Conservation (phyloP, 2,113 vertebrate genomes). For the Rhinopomastus cyanomelas region DNA sequence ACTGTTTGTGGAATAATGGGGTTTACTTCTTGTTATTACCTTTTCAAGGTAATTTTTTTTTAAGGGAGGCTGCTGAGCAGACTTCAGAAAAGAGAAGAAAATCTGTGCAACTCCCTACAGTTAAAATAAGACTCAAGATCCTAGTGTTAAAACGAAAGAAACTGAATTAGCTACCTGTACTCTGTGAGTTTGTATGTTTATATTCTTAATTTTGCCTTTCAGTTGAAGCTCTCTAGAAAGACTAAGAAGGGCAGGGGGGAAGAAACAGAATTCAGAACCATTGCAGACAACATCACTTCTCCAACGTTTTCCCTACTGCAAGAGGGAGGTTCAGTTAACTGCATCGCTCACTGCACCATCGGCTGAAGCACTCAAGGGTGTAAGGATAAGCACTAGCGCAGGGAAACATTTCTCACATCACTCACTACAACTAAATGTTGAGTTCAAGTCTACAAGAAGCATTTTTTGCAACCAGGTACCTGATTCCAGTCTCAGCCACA, state of each 20-base stretch:
- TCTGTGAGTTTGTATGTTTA: not conserved
- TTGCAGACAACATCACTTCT: not conserved
- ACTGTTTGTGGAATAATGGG: not conserved
- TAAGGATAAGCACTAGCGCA: not conserved
- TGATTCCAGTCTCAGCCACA: conserved; percentile 5
- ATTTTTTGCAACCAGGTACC: not conserved
- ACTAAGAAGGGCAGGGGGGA: not conserved
- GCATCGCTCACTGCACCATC: not conserved
- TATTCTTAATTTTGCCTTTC: not conserved
- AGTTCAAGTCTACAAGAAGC: not conserved
- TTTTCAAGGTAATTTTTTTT: not conserved
- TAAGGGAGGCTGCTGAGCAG: not conserved
- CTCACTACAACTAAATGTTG: not conserved
- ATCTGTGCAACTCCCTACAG: not conserved
- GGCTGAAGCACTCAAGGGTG: not conserved
- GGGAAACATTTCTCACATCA: not conserved
- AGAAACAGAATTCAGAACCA: not conserved
- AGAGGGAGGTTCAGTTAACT: not conserved
- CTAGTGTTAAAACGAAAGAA: not conserved
- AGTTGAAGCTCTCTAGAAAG: not conserved
- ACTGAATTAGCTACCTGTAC: not conserved
- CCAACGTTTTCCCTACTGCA: not conserved
- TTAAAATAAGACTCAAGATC: not conserved
- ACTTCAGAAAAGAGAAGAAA: not conserved
- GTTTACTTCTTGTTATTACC: not conserved